These are phyloP conservation scores for Microvelia longipes DNA, from an alignment of 1,140 invertebrate genomes.

Conservation along the genomic window DNA sequence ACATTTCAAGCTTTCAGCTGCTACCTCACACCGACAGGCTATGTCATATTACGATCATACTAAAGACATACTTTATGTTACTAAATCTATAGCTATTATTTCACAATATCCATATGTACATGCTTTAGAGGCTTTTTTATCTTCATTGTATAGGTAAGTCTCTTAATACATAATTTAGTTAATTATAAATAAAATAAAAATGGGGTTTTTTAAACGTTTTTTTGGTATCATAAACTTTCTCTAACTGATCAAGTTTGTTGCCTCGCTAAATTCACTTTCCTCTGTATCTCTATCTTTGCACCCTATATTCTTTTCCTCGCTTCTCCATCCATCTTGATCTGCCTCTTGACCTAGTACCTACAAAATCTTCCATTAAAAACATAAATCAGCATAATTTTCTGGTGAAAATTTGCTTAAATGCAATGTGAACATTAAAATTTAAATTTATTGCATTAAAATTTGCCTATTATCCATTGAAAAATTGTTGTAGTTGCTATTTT, in stretches of 20 bases:
- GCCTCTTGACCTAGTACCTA: too few species aligned
- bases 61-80: slow-evolving; percentile 85
- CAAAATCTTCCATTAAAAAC: too few species aligned
- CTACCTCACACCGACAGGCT: slow-evolving; percentile 50
- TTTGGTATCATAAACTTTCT: too few species aligned
- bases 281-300: not conserved
- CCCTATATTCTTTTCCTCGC: not conserved
- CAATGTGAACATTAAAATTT: too few species aligned
- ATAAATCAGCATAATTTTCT: too few species aligned
- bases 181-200: not conserved
- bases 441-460: too few species aligned
- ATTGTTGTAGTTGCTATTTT: too few species aligned
- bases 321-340: not conserved
- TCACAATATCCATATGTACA: slow-evolving; percentile 79
- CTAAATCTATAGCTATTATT: slow-evolving; percentile 85
- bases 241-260: too few species aligned
- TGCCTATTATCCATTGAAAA: too few species aligned
- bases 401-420: too few species aligned
- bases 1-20: slow-evolving; percentile 70
- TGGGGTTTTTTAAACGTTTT: not conserved
- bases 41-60: slow-evolving; percentile 80
- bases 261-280: not conserved
- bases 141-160: slow-evolving; percentile 64
- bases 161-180: not conserved
- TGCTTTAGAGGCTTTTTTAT: slow-evolving; percentile 67